Conservation (phyloP, 2,888 invertebrate genomes). For the Troilus luridus region DNA sequence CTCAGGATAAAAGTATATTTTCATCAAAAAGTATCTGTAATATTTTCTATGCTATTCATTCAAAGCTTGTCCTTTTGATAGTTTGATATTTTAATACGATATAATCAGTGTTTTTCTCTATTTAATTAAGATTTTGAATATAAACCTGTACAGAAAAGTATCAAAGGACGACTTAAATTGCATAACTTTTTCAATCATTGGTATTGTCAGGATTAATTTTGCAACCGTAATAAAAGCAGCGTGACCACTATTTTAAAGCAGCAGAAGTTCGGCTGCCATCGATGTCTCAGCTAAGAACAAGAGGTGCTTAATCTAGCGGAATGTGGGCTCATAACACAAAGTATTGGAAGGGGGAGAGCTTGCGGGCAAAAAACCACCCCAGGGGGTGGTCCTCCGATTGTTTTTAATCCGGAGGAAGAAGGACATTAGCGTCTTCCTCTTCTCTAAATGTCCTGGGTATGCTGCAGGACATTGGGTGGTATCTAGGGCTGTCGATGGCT, state of each 20-base stretch:
- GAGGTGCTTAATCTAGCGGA: constrained; percentile 65
- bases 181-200: too few relatives aligned
- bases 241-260: background rate
- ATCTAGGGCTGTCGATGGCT: background rate
- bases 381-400: constrained; percentile 63
- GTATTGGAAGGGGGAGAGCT: constrained; percentile 61
- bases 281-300: constrained; percentile 57
- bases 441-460: constrained; percentile 9
- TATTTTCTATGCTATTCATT: too few relatives aligned
- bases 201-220: too few relatives aligned
- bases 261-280: constrained; percentile 13
- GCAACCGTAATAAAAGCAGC: background rate
- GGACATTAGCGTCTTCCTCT: constrained; percentile 54
- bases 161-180: too few relatives aligned
- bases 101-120: too few relatives aligned
- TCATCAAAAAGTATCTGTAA: too few relatives aligned
- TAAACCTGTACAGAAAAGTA: too few relatives aligned
- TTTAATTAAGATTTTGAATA: too few relatives aligned
- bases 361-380: constrained; percentile 53
- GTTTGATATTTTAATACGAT: too few relatives aligned
- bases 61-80: too few relatives aligned
- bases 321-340: constrained; percentile 65
- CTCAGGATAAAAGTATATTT: too few relatives aligned
- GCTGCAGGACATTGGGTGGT: background rate
- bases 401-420: constrained; percentile 64